These are phyloP conservation scores for Percina caprodes DNA, from an alignment of 2,113 vertebrate genomes.

Conservation along the genomic window DNA sequence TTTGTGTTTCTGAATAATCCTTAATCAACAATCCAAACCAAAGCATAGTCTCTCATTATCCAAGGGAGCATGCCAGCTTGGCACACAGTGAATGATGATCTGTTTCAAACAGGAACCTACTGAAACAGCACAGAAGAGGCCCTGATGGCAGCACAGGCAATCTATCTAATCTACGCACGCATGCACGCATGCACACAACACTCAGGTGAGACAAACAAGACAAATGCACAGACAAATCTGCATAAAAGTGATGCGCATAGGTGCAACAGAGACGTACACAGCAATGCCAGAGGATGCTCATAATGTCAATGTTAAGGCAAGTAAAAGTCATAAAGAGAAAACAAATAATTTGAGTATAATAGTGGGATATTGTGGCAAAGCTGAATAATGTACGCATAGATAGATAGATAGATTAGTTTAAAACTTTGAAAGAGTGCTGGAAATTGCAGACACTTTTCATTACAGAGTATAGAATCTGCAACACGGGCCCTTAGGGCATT, in stretches of 20 bases:
- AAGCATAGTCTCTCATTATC: constrained; percentile 74
- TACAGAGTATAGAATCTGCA: constrained; percentile 61
- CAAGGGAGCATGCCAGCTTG: constrained; percentile 71
- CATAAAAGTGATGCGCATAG: constrained; percentile 24
- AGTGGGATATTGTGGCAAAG: constrained; percentile 64
- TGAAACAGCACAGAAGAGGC: constrained; percentile 51
- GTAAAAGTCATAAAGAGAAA: constrained; percentile 37
- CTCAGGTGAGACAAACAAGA: background rate
- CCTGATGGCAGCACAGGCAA: constrained; percentile 26
- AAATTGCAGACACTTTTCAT: constrained; percentile 71
- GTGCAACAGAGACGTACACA: constrained; percentile 15
- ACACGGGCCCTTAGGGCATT: constrained; percentile 50
- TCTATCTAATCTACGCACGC: no score
- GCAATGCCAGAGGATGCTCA: constrained; percentile 26
- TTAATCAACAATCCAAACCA: constrained; percentile 81
- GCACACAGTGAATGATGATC: constrained; percentile 58
- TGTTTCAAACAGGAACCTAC: constrained; percentile 65
- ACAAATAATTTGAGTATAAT: constrained; percentile 76
- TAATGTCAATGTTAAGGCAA: constrained; percentile 46
- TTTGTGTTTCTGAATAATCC: constrained; percentile 83
- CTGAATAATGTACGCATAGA: constrained; percentile 63
- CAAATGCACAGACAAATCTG: constrained; percentile 21
- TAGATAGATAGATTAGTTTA: constrained; percentile 47
- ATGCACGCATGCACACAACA: constrained; percentile 5
- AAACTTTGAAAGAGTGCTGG: constrained; percentile 35